A percentile compares a stretch with the other conserved stretches of the same genome.
These are phyloP conservation scores for Pelobates cultripes DNA, from an alignment of 2,797 vertebrate genomes.

Conservation along the genomic window DNA sequence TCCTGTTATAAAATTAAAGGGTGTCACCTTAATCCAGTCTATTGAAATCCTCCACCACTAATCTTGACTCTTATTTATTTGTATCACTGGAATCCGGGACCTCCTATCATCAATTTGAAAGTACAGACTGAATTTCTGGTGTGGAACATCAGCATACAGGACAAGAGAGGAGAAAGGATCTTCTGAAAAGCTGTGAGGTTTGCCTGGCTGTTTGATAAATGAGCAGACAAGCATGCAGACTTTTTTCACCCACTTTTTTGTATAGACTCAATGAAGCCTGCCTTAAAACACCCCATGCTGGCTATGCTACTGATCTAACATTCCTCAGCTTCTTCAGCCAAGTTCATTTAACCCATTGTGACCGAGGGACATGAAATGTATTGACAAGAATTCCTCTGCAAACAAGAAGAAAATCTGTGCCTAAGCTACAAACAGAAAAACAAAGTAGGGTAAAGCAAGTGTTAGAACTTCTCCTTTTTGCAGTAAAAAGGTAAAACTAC, in stretches of 20 bases:
- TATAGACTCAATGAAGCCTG: constrained; percentile 99
- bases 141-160: constrained; percentile 95
- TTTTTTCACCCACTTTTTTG: constrained; percentile 88
- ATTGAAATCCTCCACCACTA: not conserved
- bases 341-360: constrained; percentile 85
- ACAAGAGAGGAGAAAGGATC: constrained; percentile 71
- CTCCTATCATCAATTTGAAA: not conserved
- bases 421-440: too few species aligned
- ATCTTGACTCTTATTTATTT: not conserved
- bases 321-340: constrained; percentile 99
- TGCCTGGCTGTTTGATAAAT: constrained; percentile 98
- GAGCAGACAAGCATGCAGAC: constrained; percentile 98
- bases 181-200: constrained; percentile 94
- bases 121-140: constrained; percentile 85
- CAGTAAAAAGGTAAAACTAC: constrained; percentile 6
- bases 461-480: not conserved
- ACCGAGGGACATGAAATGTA: not conserved
- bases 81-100: not conserved
- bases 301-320: constrained; percentile 99
- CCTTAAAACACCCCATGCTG: constrained; percentile 99
- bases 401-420: too few species aligned
- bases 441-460: too few species aligned
- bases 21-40: not conserved
- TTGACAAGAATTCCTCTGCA: too few species aligned
- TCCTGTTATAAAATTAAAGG: not conserved